Conservation (phyloP, 1,140 invertebrate genomes). For the Conus betulinus region DNA sequence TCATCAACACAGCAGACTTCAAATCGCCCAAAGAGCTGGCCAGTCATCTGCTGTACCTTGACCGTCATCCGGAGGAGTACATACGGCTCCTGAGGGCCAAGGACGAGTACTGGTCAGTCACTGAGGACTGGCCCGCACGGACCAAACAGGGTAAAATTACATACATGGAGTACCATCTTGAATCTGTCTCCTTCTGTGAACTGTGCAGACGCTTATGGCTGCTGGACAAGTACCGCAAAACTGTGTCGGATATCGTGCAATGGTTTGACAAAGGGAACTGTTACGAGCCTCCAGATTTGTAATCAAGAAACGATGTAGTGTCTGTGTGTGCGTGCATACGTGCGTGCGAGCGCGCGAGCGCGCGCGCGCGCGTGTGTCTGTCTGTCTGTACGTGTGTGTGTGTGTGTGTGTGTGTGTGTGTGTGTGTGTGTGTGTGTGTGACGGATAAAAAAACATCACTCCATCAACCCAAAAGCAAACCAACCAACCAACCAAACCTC, state of each 20-base stretch:
- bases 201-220: slow-evolving; percentile 35
- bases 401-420: too few species aligned
- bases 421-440: too few species aligned
- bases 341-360: too few species aligned
- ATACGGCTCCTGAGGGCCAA: slow-evolving; percentile 32
- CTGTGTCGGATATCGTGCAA: slow-evolving; percentile 5
- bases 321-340: too few species aligned
- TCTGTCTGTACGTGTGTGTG: too few species aligned
- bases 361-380: too few species aligned
- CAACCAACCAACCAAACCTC: too few species aligned
- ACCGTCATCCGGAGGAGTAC: slow-evolving; percentile 37
- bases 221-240: slow-evolving; percentile 27
- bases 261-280: slow-evolving; percentile 36
- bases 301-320: too few species aligned
- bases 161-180: slow-evolving; percentile 20
- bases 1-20: slow-evolving; percentile 47
- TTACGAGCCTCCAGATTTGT: neutral
- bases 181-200: slow-evolving; percentile 27
- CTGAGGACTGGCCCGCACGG: slow-evolving; percentile 24
- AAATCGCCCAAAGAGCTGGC: slow-evolving; percentile 41
- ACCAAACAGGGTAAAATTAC: neutral
- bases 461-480: too few species aligned
- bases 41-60: slow-evolving; percentile 45
- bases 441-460: too few species aligned
- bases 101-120: slow-evolving; percentile 33